Evolutionary conservation across 2,113 vertebrate species (phyloP).

Genomic region (Macrotus californicus): DNA sequence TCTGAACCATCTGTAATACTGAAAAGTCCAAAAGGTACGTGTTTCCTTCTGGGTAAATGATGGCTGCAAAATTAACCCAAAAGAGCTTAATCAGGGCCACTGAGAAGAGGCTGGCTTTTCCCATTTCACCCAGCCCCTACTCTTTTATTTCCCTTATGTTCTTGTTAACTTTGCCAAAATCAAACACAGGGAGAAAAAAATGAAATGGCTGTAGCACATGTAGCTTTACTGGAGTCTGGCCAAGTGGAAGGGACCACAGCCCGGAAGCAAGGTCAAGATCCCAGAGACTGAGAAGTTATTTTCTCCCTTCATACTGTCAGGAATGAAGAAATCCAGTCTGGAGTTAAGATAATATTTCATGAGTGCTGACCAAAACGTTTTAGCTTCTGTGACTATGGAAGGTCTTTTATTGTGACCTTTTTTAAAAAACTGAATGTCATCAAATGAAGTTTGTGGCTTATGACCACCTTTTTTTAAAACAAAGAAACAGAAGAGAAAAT

Average conservation of each 20-base stretch:
- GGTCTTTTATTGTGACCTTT: background rate
- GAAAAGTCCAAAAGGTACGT: background rate
- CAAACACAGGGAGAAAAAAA: background rate
- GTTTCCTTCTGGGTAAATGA: background rate
- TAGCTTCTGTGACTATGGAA: background rate
- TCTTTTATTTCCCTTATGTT: background rate
- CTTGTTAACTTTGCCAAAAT: constrained; percentile 8
- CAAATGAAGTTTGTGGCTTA: background rate
- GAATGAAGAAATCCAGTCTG: background rate
- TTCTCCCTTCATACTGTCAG: background rate
- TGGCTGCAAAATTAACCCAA: background rate
- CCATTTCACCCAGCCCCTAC: background rate
- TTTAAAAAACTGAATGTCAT: background rate
- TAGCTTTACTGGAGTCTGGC: background rate
- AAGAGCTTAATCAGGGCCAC: background rate
- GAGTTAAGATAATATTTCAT: background rate
- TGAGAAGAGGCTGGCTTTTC: background rate
- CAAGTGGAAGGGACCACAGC: background rate
- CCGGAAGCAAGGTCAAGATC: background rate
- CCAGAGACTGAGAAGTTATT: background rate
- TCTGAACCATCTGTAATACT: background rate
- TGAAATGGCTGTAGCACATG: background rate
- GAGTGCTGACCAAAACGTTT: background rate
- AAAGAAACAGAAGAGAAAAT: background rate
- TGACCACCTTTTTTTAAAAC: background rate